These are phyloP conservation scores for Sitobion miscanthi DNA, from an alignment of 1,140 invertebrate species.

Conservation along the genomic window DNA sequence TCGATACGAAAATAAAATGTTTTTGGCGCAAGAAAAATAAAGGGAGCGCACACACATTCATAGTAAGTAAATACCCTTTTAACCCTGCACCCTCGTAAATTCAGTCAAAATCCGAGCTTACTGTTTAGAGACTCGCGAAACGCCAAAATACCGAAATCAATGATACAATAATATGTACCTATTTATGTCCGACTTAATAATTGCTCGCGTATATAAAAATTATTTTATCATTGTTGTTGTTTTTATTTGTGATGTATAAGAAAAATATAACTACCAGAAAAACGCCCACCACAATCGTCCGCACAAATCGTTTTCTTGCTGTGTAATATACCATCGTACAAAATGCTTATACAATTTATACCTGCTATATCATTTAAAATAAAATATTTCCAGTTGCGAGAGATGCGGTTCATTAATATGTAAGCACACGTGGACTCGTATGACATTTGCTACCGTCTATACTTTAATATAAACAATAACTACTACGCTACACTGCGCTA, in stretches of 20 bases:
- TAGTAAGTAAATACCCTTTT: background rate
- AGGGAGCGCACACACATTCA: background rate
- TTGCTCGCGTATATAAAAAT: background rate
- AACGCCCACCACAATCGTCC: background rate
- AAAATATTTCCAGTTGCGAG: background rate
- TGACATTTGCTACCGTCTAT: background rate
- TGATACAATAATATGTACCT: background rate
- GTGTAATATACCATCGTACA: background rate
- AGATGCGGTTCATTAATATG: background rate
- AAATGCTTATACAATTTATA: background rate
- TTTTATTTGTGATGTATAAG: background rate
- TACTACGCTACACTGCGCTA: background rate
- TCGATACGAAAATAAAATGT: constrained; percentile 20
- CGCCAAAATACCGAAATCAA: background rate
- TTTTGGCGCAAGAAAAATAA: constrained; percentile 3
- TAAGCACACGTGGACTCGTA: background rate
- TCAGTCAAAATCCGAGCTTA: background rate
- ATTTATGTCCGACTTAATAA: background rate
- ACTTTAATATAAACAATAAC: background rate
- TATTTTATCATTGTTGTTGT: background rate
- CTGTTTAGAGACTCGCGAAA: background rate
- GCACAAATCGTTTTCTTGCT: background rate
- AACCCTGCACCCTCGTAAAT: background rate
- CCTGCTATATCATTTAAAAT: background rate
- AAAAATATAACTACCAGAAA: background rate